Conservation (phyloP, 2,888 invertebrate species). For the Cryptocephalus moraei region DNA sequence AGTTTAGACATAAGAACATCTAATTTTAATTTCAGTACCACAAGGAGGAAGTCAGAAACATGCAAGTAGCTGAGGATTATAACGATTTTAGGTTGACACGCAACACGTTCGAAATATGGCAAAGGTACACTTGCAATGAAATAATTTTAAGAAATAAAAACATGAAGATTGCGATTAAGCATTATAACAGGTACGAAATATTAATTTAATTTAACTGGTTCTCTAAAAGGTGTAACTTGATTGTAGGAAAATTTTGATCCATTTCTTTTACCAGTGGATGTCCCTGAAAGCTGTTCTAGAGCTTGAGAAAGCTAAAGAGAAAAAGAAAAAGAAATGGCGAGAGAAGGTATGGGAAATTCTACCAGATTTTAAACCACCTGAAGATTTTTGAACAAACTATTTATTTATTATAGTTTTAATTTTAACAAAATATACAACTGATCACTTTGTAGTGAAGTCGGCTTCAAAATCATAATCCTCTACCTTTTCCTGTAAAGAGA, state of each 20-base stretch:
- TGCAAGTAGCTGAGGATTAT: constrained; percentile 63
- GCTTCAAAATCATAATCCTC: constrained; percentile 54
- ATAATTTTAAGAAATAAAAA: constrained; percentile 21
- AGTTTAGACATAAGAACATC: background rate
- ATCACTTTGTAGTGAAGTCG: constrained; percentile 38
- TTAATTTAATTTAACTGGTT: background rate
- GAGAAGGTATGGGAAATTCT: constrained; percentile 61
- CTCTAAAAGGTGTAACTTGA: constrained; percentile 1
- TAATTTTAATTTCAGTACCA: constrained; percentile 35
- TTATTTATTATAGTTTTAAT: background rate
- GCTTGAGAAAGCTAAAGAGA: constrained; percentile 56
- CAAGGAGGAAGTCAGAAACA: constrained; percentile 41
- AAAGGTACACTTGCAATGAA: constrained; percentile 23
- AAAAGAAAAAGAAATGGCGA: constrained; percentile 58
- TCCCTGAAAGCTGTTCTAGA: constrained; percentile 53
- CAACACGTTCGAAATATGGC: constrained; percentile 29
- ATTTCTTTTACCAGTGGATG: constrained; percentile 49
- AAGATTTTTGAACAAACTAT: constrained; percentile 4
- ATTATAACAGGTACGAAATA: constrained; percentile 40
- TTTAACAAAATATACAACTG: background rate
- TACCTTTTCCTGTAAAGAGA: constrained; percentile 32
- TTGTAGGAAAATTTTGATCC: constrained; percentile 32
- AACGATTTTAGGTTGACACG: constrained; percentile 43
- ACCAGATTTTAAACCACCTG: constrained; percentile 54
- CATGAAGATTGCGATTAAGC: constrained; percentile 35